Conservation (phyloP, 2,797 vertebrate species). For the Helostoma temminkii region DNA sequence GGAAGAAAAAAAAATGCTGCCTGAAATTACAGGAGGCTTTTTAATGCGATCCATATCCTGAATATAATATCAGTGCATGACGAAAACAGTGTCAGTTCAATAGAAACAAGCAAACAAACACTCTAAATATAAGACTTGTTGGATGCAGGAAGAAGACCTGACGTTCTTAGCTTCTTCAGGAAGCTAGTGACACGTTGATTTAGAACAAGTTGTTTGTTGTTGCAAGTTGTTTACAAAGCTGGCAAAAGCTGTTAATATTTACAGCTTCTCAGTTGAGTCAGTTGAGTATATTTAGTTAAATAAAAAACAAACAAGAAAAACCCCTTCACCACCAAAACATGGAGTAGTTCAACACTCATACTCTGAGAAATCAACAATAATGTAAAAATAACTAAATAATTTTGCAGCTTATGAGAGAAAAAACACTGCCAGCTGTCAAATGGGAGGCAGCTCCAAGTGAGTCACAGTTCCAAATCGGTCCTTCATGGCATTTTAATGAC, state of each 20-base stretch:
- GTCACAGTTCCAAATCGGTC: conserved; percentile 66
- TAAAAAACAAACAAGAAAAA: conserved; percentile 65
- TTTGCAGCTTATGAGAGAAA: conserved; percentile 61
- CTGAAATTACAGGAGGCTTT: not conserved
- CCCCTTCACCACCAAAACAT: conserved; percentile 46
- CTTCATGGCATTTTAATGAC: conserved; percentile 72
- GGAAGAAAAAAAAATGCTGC: not conserved
- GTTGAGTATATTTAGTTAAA: conserved; percentile 46
- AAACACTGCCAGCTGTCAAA: conserved; percentile 71
- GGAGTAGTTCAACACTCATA: conserved; percentile 39
- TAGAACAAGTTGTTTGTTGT: too few relatives aligned
- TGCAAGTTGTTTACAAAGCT: conserved; percentile 2
- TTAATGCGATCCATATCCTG: too few relatives aligned
- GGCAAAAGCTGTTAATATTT: conserved; percentile 40
- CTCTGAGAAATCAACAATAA: conserved; percentile 48
- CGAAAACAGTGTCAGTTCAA: not conserved
- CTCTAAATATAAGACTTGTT: not conserved
- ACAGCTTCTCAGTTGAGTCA: conserved; percentile 43
- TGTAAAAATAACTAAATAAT: conserved; percentile 62
- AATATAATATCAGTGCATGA: too few relatives aligned
- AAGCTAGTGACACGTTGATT: conserved; percentile 11
- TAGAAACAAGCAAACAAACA: not conserved
- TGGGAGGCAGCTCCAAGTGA: conserved; percentile 66
- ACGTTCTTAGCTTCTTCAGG: conserved; percentile 2
- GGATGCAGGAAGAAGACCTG: not conserved